A percentile compares a stretch with the other conserved stretches of the same genome.
Evolutionary conservation across 53 echinoderm and acorn worm genomes (phyloP).

Genomic region (Echinometra lucunter): DNA sequence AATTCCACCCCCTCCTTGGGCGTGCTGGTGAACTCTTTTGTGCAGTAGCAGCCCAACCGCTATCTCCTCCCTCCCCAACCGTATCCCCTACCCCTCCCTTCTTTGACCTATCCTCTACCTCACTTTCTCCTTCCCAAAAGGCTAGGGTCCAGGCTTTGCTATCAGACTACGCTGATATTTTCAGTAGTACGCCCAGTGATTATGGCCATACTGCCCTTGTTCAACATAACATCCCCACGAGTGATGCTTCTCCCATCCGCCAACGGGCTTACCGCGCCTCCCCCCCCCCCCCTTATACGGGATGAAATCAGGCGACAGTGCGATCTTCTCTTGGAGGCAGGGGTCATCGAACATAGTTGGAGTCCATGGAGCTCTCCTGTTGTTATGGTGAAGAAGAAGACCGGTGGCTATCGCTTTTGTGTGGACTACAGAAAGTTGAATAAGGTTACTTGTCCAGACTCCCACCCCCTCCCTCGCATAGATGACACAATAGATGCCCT

Average conservation of each 20-base stretch:
- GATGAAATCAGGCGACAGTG: constrained; percentile 75
- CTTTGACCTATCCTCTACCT: constrained; percentile 49
- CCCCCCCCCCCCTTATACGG: constrained; percentile 68
- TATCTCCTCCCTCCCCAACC: neutral
- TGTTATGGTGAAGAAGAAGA: constrained; percentile 82
- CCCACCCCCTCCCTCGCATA: constrained; percentile 82
- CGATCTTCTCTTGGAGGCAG: constrained; percentile 66
- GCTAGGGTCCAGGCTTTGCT: constrained; percentile 37
- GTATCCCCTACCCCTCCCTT: neutral
- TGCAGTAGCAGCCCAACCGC: neutral
- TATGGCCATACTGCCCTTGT: constrained; percentile 67
- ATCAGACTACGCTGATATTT: constrained; percentile 51
- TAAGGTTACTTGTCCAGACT: constrained; percentile 74
- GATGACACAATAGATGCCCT: constrained; percentile 87
- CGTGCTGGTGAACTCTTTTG: constrained; percentile 40
- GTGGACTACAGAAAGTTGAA: constrained; percentile 79
- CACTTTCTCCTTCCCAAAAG: constrained; percentile 57
- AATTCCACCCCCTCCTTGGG: constrained; percentile 67
- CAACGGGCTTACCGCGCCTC: constrained; percentile 82
- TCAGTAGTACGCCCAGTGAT: constrained; percentile 6
- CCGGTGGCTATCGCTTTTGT: constrained; percentile 76
- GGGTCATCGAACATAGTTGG: constrained; percentile 73
- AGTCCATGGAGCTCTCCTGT: constrained; percentile 83
- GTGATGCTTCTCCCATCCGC: constrained; percentile 60
- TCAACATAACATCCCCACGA: constrained; percentile 64